A percentile compares a stretch with the other conserved stretches of the same genome.
phyloP scores from a whole-genome alignment of 2,888 invertebrate genomes.

The Dasysyrphus tricinctus region DNA sequence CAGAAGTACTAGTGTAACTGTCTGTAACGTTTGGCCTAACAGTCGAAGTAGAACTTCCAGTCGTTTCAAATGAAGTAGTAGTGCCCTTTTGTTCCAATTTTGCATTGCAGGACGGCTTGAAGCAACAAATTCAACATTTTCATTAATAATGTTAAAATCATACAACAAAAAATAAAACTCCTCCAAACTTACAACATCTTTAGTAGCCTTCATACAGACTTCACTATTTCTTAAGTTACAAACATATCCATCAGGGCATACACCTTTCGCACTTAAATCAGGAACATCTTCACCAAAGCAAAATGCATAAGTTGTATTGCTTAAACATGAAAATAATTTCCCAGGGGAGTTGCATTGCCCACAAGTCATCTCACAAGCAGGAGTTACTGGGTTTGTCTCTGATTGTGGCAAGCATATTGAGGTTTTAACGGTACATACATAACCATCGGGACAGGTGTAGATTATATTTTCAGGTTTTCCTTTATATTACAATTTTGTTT shows the following conservation, averaged over 20 bases:
- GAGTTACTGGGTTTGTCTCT: slow-evolving; percentile 48
- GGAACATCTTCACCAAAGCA: slow-evolving; percentile 75
- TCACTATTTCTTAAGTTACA: slow-evolving; percentile 68
- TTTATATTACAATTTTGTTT: background rate
- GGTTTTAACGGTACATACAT: slow-evolving; percentile 71
- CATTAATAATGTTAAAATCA: background rate
- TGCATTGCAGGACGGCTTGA: slow-evolving; percentile 49
- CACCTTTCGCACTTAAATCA: slow-evolving; percentile 14
- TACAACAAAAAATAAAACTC: background rate
- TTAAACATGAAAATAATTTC: slow-evolving; percentile 74
- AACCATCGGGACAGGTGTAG: slow-evolving; percentile 68
- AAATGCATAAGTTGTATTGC: slow-evolving; percentile 72
- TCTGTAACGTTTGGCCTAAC: background rate
- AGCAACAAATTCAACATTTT: background rate
- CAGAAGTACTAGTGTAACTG: background rate
- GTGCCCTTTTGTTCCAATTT: background rate
- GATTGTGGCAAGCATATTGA: slow-evolving; percentile 64
- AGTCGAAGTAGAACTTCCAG: slow-evolving; percentile 9
- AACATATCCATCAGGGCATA: slow-evolving; percentile 74
- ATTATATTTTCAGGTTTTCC: slow-evolving; percentile 33
- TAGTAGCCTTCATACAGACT: slow-evolving; percentile 66
- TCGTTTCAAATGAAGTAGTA: slow-evolving; percentile 19
- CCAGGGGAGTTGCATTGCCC: slow-evolving; percentile 59
- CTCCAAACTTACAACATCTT: slow-evolving; percentile 51
- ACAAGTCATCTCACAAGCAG: slow-evolving; percentile 73